Conservation (phyloP, 2,113 vertebrate species). For the Ploceus nigricollis region DNA sequence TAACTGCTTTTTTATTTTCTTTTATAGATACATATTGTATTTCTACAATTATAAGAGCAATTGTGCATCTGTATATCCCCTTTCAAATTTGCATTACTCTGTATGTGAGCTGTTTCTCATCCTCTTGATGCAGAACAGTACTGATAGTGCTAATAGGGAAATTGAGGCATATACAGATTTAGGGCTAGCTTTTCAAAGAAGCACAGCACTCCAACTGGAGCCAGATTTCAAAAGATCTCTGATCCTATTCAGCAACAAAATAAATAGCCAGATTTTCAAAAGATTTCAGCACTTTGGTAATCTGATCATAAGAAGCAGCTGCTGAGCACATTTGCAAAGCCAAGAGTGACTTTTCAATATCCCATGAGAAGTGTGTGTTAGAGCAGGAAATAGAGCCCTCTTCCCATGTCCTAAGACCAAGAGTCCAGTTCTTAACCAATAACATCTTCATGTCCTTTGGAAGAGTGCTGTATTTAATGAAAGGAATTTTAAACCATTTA, state of each 20-base stretch:
- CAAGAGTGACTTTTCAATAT: background rate
- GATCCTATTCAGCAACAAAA: constrained; percentile 56
- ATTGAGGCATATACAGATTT: constrained; percentile 42
- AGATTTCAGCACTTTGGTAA: constrained; percentile 57
- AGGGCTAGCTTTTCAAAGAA: constrained; percentile 43
- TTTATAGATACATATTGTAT: background rate
- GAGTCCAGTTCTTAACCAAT: background rate
- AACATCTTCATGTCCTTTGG: background rate
- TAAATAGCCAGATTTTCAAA: constrained; percentile 60
- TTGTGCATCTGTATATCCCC: background rate
- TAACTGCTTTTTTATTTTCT: background rate
- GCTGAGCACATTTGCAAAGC: constrained; percentile 32
- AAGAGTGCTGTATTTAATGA: background rate
- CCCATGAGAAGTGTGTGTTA: background rate
- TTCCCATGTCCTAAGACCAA: background rate
- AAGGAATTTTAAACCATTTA: background rate
- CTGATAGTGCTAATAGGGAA: constrained; percentile 52
- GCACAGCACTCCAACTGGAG: constrained; percentile 3
- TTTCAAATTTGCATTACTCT: constrained; percentile 20
- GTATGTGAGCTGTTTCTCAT: background rate
- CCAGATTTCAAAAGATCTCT: constrained; percentile 58
- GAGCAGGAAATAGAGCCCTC: background rate
- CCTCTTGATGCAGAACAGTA: constrained; percentile 16
- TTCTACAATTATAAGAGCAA: background rate
- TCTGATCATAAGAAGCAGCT: constrained; percentile 60